A percentile compares a stretch with the other conserved stretches of the same genome.
Conservation (phyloP, 2,888 invertebrate genomes). For the Lydus trimaculatus region DNA sequence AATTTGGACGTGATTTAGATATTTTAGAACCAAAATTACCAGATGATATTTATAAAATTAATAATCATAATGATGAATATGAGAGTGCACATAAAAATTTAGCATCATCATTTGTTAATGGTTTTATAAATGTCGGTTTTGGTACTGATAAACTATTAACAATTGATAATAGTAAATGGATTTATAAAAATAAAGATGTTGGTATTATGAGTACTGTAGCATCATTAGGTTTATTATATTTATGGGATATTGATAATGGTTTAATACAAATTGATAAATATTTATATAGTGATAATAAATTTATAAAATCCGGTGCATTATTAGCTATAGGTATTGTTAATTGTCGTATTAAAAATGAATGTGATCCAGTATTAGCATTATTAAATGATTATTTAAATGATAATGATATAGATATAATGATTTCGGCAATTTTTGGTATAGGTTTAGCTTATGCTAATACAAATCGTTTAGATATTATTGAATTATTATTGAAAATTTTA, state of each 20-base stretch:
- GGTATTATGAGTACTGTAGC: constrained; percentile 98
- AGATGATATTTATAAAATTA: constrained; percentile 94
- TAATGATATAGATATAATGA: constrained; percentile 83
- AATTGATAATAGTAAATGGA: constrained; percentile 75
- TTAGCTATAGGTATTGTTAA: constrained; percentile 97
- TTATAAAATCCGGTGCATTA: constrained; percentile 96
- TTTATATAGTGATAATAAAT: constrained; percentile 56
- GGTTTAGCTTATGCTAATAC: constrained; percentile 95
- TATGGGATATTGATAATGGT: constrained; percentile 99
- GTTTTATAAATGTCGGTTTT: constrained; percentile 98
- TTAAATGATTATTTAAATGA: constrained; percentile 92
- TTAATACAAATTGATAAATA: constrained; percentile 98
- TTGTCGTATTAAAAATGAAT: constrained; percentile 94
- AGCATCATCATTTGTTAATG: constrained; percentile 97
- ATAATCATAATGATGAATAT: constrained; percentile 74
- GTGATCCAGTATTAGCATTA: constrained; percentile 96
- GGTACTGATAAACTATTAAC: constrained; percentile 94
- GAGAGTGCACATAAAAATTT: constrained; percentile 97
- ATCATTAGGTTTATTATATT: constrained; percentile 90
- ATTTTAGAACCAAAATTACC: constrained; percentile 99
- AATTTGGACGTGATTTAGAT: constrained; percentile 94
- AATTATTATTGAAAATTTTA: constrained; percentile 84
- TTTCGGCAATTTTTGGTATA: constrained; percentile 85
- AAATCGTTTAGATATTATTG: constrained; percentile 79
- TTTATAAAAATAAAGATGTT: constrained; percentile 91